Evolutionary conservation across 1,140 invertebrate genomes (phyloP), one percentile per base, ranked within the genome.

Genomic region (Mylabris phalerata): DNA sequence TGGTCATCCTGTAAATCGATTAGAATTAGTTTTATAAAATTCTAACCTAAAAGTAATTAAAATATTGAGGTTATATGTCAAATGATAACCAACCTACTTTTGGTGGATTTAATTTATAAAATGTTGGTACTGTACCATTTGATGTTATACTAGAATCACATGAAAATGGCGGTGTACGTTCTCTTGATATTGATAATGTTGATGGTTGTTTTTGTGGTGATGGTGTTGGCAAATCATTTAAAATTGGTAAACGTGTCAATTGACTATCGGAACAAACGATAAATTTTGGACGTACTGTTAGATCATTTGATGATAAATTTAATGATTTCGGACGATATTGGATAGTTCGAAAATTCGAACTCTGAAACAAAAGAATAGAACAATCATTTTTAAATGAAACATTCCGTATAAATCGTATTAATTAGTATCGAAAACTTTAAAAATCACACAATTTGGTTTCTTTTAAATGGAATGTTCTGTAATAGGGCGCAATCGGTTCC

Each of bases 91-190:
- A 26, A 26, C 25, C 32, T 41, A 50, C 49, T 27, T 50, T 50
- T 10, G 27, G 51, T 32, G 59, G 55, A 1, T 19, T 19, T 19
- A 19, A 19, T 19, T 19, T 19, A 19, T 19, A 19, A 19, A 19
- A 19, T 19, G 19, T 13, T 57, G 46, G 43, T 64, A 64, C 6
- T 10, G 55, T 48, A 58, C 24, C 25, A 48, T 60, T 60, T 9
- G 66, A 63, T 13, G 57, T 42, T 5, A 60, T 55, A 41, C 64
- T 67, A 6, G 67, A 66, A 40, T 59, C 56, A 24, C 64, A 65
- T 6, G 63, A 67, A 49, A 64, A 65, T 9, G 69, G 69, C 24
- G 71, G 68, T 4, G 68, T 69, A 13, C 67, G 57, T 45, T 71
- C 71, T n/a, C 67, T 54, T n/a, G 64, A 68, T 38, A 70, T 65